Base-by-base conservation (phyloP, 2,888 invertebrate species). In the Panzeria rudis region DNA sequence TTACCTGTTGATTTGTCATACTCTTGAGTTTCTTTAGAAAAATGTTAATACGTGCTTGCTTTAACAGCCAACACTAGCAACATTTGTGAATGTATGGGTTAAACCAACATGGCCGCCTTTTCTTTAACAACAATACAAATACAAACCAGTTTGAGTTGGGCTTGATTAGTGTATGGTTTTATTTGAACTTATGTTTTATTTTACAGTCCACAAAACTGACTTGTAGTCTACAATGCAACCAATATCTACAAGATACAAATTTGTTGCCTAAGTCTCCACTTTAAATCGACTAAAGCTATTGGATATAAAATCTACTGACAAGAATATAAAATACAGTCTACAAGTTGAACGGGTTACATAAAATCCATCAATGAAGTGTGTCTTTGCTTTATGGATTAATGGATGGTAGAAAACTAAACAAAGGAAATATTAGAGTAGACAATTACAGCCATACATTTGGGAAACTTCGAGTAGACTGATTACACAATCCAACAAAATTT, bases 91-190 rank as follows among this genome's bases (percentile, higher is more conserved):
- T 71, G 85, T 85, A 25, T 83, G n/a, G 20, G 76, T 85, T 50
- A 76, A 86, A 83, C 59, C 79, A 87, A 86, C 56, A 87, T 87
- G 87, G 87, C 87, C 81, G 86, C 81, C 56, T 50, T 72, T 38
- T 47, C 9, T n/a, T 13, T 20, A 47, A 47, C 50, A 2, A 50
- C 54, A 69, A 75, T 25, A 41, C 56, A 38, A 64, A 61, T 35
- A 35, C 2, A 76, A 77, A 84, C 84, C 69, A 17, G 84, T 84
- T 79, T 84, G 69, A 75, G 79, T 84, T 75, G 62, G 69, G 7
- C 47, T 75, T 64, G 52, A 47, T 52, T 73, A 69, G 69, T 50
- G n/a, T 47, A 61, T 41, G 69, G 69, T 56, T 83, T n/a, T 44
- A 54, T 44, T 44, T 23, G 9, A 20, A 20, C 38, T n/a, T 29